These are phyloP conservation scores for Apus apus DNA, from an alignment of 2,113 vertebrate genomes.

Conservation along the genomic window DNA sequence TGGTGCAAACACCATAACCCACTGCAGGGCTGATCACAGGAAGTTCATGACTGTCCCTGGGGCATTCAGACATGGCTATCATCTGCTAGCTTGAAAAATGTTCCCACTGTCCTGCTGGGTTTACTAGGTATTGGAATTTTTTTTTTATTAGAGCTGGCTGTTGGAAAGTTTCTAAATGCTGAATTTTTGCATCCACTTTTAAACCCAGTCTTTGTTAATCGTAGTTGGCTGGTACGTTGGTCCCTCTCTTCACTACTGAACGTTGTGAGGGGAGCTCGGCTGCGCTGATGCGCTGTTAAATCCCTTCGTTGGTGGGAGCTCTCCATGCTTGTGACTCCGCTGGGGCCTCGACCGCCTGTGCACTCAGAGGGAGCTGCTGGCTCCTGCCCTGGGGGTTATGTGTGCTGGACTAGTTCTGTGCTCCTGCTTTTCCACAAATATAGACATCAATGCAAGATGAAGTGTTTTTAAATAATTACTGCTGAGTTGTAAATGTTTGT, in stretches of 20 bases:
- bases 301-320: not conserved
- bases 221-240: not conserved
- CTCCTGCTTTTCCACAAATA: not conserved
- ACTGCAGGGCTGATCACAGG: not conserved
- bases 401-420: not conserved
- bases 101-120: not conserved
- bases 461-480: not conserved
- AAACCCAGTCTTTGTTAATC: not conserved
- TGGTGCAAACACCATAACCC: not conserved
- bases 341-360: not conserved
- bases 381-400: not conserved
- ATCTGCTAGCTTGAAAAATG: not conserved
- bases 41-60: not conserved
- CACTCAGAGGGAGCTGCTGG: not conserved
- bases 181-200: not conserved
- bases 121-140: fast-evolving
- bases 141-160: not conserved
- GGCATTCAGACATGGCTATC: not conserved
- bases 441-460: not conserved
- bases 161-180: not conserved
- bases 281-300: not conserved
- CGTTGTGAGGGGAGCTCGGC: not conserved
- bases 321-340: not conserved
- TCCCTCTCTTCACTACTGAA: not conserved
- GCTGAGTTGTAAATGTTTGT: not conserved